Evolutionary conservation across 2,888 invertebrate species (phyloP).

Genomic region (Blera fallax): DNA sequence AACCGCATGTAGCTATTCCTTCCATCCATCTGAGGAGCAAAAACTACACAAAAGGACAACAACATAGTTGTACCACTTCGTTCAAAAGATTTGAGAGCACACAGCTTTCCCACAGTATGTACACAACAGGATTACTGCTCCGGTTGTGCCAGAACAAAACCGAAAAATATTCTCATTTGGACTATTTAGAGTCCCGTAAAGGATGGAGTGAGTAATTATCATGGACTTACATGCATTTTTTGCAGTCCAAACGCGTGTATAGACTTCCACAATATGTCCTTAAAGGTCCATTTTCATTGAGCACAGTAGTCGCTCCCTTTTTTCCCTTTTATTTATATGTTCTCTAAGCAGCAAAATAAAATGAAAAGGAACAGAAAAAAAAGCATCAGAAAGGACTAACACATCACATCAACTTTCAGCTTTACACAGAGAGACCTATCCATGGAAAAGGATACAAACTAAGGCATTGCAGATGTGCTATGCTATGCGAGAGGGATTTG

Average conservation of each 20-base stretch:
- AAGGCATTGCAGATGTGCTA: slow-evolving; percentile 22
- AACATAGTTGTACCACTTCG: background rate
- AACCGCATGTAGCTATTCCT: background rate
- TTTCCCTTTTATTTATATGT: slow-evolving; percentile 18
- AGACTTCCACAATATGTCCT: background rate
- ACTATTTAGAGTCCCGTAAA: background rate
- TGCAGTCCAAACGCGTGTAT: background rate
- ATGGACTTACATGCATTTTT: slow-evolving; percentile 22
- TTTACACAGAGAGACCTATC: background rate
- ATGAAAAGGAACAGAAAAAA: background rate
- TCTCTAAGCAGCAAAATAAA: slow-evolving; percentile 19
- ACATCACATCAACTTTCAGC: slow-evolving; percentile 19
- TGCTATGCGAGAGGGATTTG: slow-evolving; percentile 49
- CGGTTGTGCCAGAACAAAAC: slow-evolving; percentile 11
- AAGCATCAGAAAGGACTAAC: slow-evolving; percentile 13
- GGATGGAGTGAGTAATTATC: slow-evolving; percentile 35
- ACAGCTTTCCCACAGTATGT: background rate
- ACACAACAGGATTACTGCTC: slow-evolving; percentile 18
- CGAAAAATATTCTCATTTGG: slow-evolving; percentile 28
- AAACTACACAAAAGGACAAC: background rate
- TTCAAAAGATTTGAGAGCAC: background rate
- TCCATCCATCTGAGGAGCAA: background rate
- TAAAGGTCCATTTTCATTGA: background rate
- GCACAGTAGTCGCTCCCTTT: background rate
- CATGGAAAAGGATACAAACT: slow-evolving; percentile 3